Conservation (phyloP, 2,113 vertebrate species). For the Strix uralensis region DNA sequence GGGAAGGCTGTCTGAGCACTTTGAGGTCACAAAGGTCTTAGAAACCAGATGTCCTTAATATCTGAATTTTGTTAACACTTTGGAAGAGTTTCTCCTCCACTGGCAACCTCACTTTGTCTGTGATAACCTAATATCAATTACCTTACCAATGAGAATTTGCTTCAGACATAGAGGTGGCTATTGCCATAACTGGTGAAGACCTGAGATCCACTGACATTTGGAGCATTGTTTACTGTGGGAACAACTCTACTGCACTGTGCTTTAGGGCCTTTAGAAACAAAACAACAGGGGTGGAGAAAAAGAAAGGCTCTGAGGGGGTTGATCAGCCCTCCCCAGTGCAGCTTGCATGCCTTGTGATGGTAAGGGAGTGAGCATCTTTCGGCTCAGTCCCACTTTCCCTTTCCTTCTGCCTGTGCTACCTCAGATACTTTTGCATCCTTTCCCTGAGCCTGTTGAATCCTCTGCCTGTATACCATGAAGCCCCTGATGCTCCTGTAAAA, state of each 20-base stretch:
- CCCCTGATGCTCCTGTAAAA: neutral
- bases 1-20: neutral
- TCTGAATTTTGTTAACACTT: neutral
- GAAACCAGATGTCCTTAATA: neutral
- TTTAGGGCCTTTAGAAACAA: neutral
- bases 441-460: neutral
- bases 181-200: neutral
- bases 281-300: neutral
- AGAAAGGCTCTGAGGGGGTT: neutral
- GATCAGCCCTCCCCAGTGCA: neutral
- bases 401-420: neutral
- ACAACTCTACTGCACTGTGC: neutral
- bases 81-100: neutral
- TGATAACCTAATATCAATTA: neutral
- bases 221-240: neutral
- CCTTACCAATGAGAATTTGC: neutral
- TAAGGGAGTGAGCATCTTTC: neutral
- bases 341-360: neutral
- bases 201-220: rapidly evolving
- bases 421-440: neutral
- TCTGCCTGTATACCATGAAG: neutral
- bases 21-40: neutral
- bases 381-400: neutral
- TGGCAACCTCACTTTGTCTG: neutral
- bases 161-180: neutral